Conservation (phyloP, 2,113 vertebrate genomes). For the Asarcornis scutulata region DNA sequence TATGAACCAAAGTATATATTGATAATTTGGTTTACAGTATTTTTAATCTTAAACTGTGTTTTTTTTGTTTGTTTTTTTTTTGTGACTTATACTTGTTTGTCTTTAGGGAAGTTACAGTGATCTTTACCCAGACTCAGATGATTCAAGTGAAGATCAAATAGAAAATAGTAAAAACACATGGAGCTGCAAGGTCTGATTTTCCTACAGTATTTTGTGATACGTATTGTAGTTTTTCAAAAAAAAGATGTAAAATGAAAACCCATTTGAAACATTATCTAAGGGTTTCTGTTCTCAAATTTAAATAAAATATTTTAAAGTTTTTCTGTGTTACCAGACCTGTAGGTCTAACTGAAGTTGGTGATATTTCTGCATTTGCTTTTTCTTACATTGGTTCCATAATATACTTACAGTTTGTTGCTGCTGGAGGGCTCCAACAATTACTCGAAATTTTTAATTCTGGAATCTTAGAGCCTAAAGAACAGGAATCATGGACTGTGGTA, state of each 20-base stretch:
- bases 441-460: conserved; percentile 97
- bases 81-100: background rate
- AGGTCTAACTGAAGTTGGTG: background rate
- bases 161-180: conserved; percentile 99
- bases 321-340: background rate
- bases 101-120: conserved; percentile 96
- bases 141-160: conserved; percentile 98
- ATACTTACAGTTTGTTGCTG: conserved; percentile 90
- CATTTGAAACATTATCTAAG: background rate
- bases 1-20: background rate
- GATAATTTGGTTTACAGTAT: background rate
- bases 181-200: conserved; percentile 94
- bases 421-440: conserved; percentile 95
- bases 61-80: background rate
- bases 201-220: background rate
- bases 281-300: background rate
- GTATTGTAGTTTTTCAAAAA: background rate
- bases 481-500: conserved; percentile 98
- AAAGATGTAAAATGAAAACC: background rate
- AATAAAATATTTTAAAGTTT: background rate
- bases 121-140: conserved; percentile 97
- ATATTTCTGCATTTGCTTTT: background rate
- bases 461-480: conserved; percentile 95
- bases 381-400: conserved; percentile 21
- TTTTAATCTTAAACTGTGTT: background rate